These are phyloP conservation scores for Phyllotreta striolata DNA, from an alignment of 2,888 invertebrate species.

Conservation along the genomic window DNA sequence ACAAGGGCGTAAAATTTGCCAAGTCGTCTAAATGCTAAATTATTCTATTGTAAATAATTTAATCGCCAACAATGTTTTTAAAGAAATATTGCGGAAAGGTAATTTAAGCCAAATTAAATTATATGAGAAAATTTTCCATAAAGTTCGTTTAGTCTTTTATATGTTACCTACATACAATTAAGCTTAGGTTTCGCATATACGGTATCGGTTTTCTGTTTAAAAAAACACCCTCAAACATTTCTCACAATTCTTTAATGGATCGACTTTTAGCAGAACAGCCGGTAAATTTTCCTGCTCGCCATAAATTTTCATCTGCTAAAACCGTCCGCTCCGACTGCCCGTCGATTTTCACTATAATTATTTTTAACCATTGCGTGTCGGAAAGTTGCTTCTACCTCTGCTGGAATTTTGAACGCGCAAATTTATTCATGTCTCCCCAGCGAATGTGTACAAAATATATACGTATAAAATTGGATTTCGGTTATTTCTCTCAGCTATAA, in stretches of 20 bases:
- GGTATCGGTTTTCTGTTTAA: too few species aligned
- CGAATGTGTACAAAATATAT: not conserved
- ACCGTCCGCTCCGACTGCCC: conserved; percentile 24
- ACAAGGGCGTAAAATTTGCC: conserved; percentile 4
- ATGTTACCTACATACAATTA: too few species aligned
- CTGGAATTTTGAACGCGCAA: conserved; percentile 29
- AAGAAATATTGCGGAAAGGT: too few species aligned
- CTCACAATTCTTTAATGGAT: conserved; percentile 9
- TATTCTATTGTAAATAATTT: too few species aligned
- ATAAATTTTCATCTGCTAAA: conserved; percentile 32
- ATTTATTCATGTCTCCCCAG: conserved; percentile 9
- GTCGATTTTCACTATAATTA: conserved; percentile 28
- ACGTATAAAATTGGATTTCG: too few species aligned
- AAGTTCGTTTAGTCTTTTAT: too few species aligned
- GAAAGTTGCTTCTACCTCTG: conserved; percentile 25
- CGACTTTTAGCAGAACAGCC: conserved; percentile 16
- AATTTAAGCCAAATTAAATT: too few species aligned
- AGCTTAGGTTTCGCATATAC: too few species aligned
- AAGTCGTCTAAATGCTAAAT: conserved; percentile 35
- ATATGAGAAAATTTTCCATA: too few species aligned
- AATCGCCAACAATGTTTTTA: too few species aligned
- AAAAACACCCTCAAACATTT: too few species aligned
- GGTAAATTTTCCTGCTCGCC: conserved; percentile 26
- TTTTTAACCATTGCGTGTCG: conserved; percentile 27
- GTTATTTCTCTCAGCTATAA: too few species aligned